phyloP scores from a whole-genome alignment of 2,888 invertebrate genomes.

The Drosophila atripex region DNA sequence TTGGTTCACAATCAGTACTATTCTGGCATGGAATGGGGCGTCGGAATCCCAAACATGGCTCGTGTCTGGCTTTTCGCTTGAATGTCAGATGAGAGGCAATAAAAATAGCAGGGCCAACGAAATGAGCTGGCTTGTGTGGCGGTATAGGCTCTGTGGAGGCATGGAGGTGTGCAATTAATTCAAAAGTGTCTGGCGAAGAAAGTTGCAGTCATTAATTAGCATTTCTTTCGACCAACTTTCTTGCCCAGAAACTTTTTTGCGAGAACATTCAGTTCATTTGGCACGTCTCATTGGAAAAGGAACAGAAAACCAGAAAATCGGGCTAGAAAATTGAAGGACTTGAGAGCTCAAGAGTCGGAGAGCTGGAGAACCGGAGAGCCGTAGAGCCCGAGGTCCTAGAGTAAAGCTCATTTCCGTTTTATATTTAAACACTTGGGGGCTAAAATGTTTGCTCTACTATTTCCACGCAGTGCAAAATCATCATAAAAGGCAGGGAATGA shows the following conservation, averaged over 20 bases:
- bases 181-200: conserved; percentile 58
- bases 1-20: conserved; percentile 5
- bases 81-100: conserved; percentile 11
- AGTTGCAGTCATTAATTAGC: conserved; percentile 73
- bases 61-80: conserved; percentile 27
- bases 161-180: conserved; percentile 53
- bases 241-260: conserved; percentile 9
- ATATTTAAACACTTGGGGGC: conserved; percentile 78
- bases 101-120: conserved; percentile 33
- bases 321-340: neutral
- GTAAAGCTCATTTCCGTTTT: conserved; percentile 77
- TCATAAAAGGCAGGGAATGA: conserved; percentile 73
- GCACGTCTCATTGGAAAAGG: conserved; percentile 54
- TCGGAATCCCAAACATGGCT: conserved; percentile 37
- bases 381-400: conserved; percentile 24
- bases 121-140: conserved; percentile 38
- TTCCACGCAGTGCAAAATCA: conserved; percentile 64
- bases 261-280: conserved; percentile 55
- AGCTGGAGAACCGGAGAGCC: neutral
- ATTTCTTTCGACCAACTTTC: conserved; percentile 32
- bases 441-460: conserved; percentile 75
- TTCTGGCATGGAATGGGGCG: conserved; percentile 19
- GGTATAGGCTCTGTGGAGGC: neutral
- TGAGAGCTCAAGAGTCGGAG: conserved; percentile 9
- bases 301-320: neutral